A percentile compares a stretch with the other conserved stretches of the same genome.
phyloP scores from a whole-genome alignment of 2,113 vertebrate genomes.

The Bolborhynchus lineola region DNA sequence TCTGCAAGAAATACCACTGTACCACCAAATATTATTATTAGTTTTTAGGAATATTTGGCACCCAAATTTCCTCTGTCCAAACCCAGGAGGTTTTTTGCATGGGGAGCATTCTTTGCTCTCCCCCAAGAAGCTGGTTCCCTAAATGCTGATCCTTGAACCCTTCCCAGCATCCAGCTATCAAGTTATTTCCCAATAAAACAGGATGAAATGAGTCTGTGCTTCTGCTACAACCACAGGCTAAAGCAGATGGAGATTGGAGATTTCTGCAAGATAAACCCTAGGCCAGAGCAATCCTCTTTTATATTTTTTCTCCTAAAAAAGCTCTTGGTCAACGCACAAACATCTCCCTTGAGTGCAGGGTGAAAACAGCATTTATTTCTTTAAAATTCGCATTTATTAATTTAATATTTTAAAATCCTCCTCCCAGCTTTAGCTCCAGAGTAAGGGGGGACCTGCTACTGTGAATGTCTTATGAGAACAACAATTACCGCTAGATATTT shows the following conservation, averaged over 20 bases:
- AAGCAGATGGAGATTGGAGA: neutral
- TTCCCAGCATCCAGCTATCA: neutral
- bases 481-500: slow-evolving; percentile 30
- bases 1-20: neutral
- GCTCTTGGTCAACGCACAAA: neutral
- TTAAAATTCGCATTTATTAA: neutral
- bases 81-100: neutral
- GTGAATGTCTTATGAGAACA: slow-evolving; percentile 6
- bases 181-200: neutral
- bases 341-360: neutral
- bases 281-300: neutral
- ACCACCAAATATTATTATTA: neutral
- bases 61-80: neutral
- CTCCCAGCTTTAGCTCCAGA: neutral
- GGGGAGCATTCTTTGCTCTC: neutral
- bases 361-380: neutral
- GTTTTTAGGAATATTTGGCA: neutral
- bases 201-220: accelerated
- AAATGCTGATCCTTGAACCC: accelerated
- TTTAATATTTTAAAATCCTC: neutral
- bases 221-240: neutral
- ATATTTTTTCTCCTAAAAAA: neutral
- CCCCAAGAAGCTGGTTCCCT: accelerated
- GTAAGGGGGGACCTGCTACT: neutral
- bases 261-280: neutral